Evolutionary conservation across 2,797 vertebrate species (phyloP).

Genomic region (Betta splendens): DNA sequence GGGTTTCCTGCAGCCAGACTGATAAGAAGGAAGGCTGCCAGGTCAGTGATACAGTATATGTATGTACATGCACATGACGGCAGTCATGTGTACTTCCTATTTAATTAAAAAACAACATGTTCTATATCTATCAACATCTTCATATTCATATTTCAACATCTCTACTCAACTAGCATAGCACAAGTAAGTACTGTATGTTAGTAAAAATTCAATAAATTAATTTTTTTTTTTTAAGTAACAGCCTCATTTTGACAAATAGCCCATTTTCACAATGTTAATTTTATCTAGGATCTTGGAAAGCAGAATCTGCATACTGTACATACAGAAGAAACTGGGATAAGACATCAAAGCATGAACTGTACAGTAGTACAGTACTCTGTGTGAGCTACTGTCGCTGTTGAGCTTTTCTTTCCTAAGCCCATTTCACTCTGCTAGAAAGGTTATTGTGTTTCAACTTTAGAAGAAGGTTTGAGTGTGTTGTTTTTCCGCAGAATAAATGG

Average conservation of each 20-base stretch:
- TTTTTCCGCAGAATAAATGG: conserved; percentile 52
- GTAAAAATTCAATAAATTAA: no score
- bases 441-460: conserved; percentile 20
- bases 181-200: no score
- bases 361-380: background rate
- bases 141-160: no score
- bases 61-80: conserved; percentile 25
- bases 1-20: conserved; percentile 61
- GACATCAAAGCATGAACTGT: background rate
- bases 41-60: conserved; percentile 14
- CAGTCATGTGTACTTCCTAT: background rate
- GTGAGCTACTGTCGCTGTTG: background rate
- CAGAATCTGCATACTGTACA: no score
- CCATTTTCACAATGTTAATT: no score
- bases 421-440: conserved; percentile 16
- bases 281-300: no score
- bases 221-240: no score
- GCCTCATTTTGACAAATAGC: no score
- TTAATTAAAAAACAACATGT: no score
- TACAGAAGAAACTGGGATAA: background rate
- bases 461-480: conserved; percentile 27
- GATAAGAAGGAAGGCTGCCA: conserved; percentile 48
- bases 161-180: no score
- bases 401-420: background rate
- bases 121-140: no score